Conservation (phyloP, 2,797 vertebrate species). For the Trichosurus vulpecula region DNA sequence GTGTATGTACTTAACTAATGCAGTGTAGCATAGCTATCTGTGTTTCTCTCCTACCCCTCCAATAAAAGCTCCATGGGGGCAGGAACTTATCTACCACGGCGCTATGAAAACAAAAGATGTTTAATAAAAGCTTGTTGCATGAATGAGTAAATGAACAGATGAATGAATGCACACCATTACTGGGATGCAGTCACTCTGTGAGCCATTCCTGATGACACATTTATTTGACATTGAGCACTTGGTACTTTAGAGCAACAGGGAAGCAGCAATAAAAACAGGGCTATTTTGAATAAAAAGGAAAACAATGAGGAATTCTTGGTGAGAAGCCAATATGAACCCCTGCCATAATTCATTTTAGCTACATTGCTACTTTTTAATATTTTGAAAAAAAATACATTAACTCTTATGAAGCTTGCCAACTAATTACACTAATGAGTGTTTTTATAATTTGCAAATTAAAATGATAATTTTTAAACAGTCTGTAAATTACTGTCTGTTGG, state of each 20-base stretch:
- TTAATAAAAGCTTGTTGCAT: neutral
- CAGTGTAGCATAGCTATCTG: neutral
- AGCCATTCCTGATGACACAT: neutral
- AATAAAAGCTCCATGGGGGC: neutral
- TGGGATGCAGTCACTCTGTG: neutral
- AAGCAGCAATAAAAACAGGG: neutral
- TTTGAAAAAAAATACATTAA: neutral
- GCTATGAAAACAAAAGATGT: neutral
- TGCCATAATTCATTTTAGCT: neutral
- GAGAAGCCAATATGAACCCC: neutral
- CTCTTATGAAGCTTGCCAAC: neutral
- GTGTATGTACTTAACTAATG: neutral
- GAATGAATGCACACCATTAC: neutral
- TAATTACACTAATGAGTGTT: neutral
- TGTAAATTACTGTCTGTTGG: neutral
- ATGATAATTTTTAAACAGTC: constrained; percentile 1
- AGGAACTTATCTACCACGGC: neutral
- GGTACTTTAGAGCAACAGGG: neutral
- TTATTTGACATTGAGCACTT: neutral
- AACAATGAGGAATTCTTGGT: neutral
- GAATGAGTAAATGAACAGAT: neutral
- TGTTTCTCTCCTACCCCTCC: neutral
- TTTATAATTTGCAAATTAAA: neutral
- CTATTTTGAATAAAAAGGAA: neutral
- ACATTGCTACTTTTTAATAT: neutral